Conservation (phyloP, 2,888 invertebrate genomes). For the Epirrhoe tristata region DNA sequence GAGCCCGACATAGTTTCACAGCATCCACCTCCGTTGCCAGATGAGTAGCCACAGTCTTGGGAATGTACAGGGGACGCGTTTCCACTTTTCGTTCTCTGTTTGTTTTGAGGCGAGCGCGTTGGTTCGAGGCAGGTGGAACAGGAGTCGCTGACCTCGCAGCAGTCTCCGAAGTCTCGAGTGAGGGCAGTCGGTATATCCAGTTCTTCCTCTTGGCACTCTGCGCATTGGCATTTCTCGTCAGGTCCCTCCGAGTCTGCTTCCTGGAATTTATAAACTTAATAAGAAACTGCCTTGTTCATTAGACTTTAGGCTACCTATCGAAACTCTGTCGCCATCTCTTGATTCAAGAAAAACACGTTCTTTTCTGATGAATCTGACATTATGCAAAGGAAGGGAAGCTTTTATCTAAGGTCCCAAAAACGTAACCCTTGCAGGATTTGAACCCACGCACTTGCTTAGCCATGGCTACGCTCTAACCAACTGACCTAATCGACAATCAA, state of each 20-base stretch:
- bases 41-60: conserved; percentile 95
- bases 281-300: too few relatives aligned
- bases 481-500: too few relatives aligned
- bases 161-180: conserved; percentile 67
- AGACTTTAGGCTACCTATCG: too few relatives aligned
- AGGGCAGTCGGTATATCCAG: conserved; percentile 76
- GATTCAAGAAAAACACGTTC: too few relatives aligned
- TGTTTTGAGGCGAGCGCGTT: conserved; percentile 73
- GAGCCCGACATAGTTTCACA: conserved; percentile 88
- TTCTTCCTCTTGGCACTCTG: conserved; percentile 76
- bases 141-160: conserved; percentile 59
- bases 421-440: too few relatives aligned
- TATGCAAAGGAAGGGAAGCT: too few relatives aligned
- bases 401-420: too few relatives aligned
- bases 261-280: conserved; percentile 48
- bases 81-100: conserved; percentile 79
- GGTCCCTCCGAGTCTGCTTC: conserved; percentile 80
- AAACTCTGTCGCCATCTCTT: too few relatives aligned
- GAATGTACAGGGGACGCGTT: conserved; percentile 88
- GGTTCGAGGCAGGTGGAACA: conserved; percentile 80
- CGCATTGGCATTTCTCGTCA: conserved; percentile 81
- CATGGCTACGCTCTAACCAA: too few relatives aligned
- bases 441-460: too few relatives aligned
- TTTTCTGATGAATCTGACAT: too few relatives aligned
- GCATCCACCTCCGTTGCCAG: conserved; percentile 91